These are phyloP conservation scores for Mechanitis mazaeus DNA, from an alignment of 2,888 invertebrate species.

Conservation along the genomic window DNA sequence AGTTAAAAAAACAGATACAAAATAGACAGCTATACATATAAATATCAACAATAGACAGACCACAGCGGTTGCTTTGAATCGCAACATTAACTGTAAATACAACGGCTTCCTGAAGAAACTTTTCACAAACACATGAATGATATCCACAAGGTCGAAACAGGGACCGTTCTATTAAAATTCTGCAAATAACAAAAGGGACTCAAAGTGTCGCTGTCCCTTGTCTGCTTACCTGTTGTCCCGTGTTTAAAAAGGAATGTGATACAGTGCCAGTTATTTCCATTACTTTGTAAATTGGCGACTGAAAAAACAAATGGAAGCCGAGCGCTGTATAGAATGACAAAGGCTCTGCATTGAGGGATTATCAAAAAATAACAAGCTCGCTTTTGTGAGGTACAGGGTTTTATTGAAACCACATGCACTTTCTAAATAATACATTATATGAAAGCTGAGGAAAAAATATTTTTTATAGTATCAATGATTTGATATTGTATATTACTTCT, in stretches of 20 bases:
- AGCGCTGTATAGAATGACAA: conserved; percentile 17
- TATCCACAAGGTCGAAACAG: conserved; percentile 28
- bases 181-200: conserved; percentile 65
- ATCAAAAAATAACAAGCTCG: conserved; percentile 15
- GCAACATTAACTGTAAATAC: conserved; percentile 26
- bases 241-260: conserved; percentile 70
- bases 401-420: not conserved
- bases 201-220: conserved; percentile 56
- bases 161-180: conserved; percentile 70
- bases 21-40: no score
- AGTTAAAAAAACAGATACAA: no score
- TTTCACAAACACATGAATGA: conserved; percentile 31
- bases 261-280: conserved; percentile 69
- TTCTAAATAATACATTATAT: not conserved
- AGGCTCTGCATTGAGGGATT: conserved; percentile 17
- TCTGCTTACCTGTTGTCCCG: conserved; percentile 59
- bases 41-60: no score
- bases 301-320: conserved; percentile 26
- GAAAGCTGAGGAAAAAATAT: not conserved
- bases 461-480: no score
- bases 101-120: conserved; percentile 28
- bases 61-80: conserved; percentile 18
- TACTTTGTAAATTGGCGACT: conserved; percentile 52
- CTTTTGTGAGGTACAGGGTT: conserved; percentile 10
- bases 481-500: no score